phyloP scores from a whole-genome alignment of 2,888 invertebrate species.

The Epirrhoe tristata region DNA sequence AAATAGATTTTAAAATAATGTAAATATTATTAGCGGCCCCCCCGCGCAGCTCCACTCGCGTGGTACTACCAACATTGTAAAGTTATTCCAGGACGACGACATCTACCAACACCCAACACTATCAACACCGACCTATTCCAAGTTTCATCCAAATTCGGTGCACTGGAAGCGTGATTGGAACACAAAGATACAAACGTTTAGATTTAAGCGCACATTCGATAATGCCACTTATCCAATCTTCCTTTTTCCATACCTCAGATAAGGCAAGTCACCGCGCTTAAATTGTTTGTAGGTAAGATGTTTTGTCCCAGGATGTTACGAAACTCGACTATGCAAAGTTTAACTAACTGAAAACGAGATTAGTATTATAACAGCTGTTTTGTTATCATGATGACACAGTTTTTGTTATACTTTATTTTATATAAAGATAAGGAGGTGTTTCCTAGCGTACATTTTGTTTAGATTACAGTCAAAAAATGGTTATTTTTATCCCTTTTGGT shows the following conservation, averaged over 20 bases:
- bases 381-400: slow-evolving; percentile 40
- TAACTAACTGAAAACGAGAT: slow-evolving; percentile 19
- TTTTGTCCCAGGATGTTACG: not conserved
- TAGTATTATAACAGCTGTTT: slow-evolving; percentile 41
- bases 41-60: too few relatives aligned
- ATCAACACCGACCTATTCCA: too few relatives aligned
- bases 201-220: too few relatives aligned
- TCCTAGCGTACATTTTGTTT: slow-evolving; percentile 19
- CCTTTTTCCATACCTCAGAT: not conserved
- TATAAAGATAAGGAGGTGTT: slow-evolving; percentile 36
- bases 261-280: not conserved
- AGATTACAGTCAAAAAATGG: not conserved
- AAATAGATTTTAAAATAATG: too few relatives aligned
- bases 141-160: too few relatives aligned
- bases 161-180: too few relatives aligned
- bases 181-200: too few relatives aligned
- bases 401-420: slow-evolving; percentile 29
- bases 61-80: too few relatives aligned
- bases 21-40: too few relatives aligned
- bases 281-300: not conserved
- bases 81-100: too few relatives aligned
- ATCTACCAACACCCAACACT: too few relatives aligned
- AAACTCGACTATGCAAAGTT: slow-evolving; percentile 8
- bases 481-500: not conserved
- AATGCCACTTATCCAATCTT: too few relatives aligned